Evolutionary conservation across 2,888 invertebrate species (phyloP), one percentile per base, ranked within the genome.

Genomic region (Drosophila longiperda): DNA sequence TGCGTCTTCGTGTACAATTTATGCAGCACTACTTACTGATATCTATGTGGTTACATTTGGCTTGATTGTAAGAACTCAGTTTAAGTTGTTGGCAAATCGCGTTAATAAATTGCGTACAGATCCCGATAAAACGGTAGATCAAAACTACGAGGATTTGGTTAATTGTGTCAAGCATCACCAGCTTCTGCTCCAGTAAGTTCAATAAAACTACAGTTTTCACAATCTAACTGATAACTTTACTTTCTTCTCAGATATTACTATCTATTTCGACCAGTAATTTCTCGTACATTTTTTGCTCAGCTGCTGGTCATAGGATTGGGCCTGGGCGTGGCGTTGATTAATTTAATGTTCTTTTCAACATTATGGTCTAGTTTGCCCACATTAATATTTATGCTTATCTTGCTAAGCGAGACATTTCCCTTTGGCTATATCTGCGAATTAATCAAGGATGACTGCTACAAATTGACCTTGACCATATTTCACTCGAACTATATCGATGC

Each of bases 351-450:
- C 34, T 83, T 83, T 20, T 32, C 74, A 1, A 61, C 33, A 8
- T 17, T 75, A 11, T 71, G 55, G 72, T 68, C 54, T 2, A 50
- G 66, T 0, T 0, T 78, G 4, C 29, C 64, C 1, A 58, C 65
- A 3, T 0, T 61, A 7, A 17, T 34, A 0, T 81, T 59, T 36
- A 63, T 77, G 1, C 1, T 26, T 1, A 49, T 66, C 3, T 17
- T 83, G 1, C 17, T 59, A 3, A 20, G 69, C 3, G 33, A 81
- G 38, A 74, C 83, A 26, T 83, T 73, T 60, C 83, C 83, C 0
- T 82, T 83, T 26, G 77, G 82, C n/a, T 80, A 67, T 29, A 7
- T 72, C 33, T 82, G 83, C 29, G 75, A 83, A 9, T n/a, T 59
- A 15, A 42, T 83, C 29, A 17, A 40, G 0, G 66, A 73, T 0